Evolutionary conservation across 2,888 invertebrate genomes (phyloP).

Genomic region (Cantharis lateralis): DNA sequence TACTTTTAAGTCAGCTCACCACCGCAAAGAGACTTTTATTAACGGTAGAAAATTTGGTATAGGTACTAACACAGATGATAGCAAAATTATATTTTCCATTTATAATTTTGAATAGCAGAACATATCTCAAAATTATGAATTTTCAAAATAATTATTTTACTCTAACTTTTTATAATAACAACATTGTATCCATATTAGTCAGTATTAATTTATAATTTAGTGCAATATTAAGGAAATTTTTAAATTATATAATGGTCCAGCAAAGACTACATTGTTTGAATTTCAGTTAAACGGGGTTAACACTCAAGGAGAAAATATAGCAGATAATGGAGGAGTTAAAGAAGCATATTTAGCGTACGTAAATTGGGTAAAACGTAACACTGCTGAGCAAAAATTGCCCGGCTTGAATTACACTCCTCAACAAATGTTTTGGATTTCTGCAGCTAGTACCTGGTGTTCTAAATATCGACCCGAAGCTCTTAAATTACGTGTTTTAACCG

Average conservation of each 20-base stretch:
- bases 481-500: conserved; percentile 79
- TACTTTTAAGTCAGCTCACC: background rate
- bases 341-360: conserved; percentile 86
- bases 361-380: conserved; percentile 69
- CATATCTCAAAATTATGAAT: too few relatives aligned
- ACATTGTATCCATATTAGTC: background rate
- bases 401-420: conserved; percentile 70
- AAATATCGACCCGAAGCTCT: conserved; percentile 71
- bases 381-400: conserved; percentile 65
- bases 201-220: background rate
- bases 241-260: background rate
- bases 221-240: background rate
- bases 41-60: background rate
- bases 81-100: background rate
- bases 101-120: too few relatives aligned
- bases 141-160: too few relatives aligned
- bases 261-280: conserved; percentile 8
- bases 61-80: background rate
- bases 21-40: background rate
- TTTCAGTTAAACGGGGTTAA: conserved; percentile 84
- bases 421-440: conserved; percentile 82
- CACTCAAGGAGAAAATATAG: conserved; percentile 93
- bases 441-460: conserved; percentile 88
- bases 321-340: conserved; percentile 92
- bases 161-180: background rate